Evolutionary conservation across 2,797 vertebrate species (phyloP), one percentile per base, ranked within the genome.

Genomic region (Enteromius trimaculatus): DNA sequence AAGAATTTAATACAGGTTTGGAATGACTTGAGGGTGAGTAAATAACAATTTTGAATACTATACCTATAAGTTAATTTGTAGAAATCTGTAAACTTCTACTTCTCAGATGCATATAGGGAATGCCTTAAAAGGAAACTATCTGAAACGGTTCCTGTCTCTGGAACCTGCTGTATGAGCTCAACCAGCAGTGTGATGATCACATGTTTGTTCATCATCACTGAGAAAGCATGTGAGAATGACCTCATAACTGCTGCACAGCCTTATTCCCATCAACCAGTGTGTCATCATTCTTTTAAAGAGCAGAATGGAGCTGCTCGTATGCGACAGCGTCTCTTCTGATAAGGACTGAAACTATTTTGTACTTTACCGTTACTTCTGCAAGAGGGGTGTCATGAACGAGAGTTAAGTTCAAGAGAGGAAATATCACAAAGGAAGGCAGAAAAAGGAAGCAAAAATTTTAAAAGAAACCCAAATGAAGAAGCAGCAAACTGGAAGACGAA

Each of bases 151-250:
- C n/a, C n/a, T 80, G 26, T 37, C 68, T 26, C 29, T 47, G 37
- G 31, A 77, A 37, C n/a, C 11, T 16, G 21, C 29, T 6, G 42
- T 37, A 58, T 26, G 77, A 83, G 37, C 39, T 74, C 64, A 76
- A 26, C 23, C 21, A 83, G 76, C 19, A 70, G 81, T 64, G 77
- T 83, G 68, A 79, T 84, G 80, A 80, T 83, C 80, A 82, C 80
- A 83, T 49, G 81, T 66, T 75, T 55, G 53, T 37, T 79, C 71
- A 79, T 85, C 70, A 86, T 39, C 81, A 71, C 77, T 26, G 26
- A 86, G 16, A n/a, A 84, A 76, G 37, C 85, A 84, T 86, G 76
- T 87, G 86, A 87, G 79, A 72, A 86, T 87, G 86, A 87, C 71
- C 81, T 88, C 87, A 87, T 75, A 31, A 49, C 55, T 64, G 42